Conservation (phyloP, 2,113 vertebrate species). For the Chloebia gouldiae region DNA sequence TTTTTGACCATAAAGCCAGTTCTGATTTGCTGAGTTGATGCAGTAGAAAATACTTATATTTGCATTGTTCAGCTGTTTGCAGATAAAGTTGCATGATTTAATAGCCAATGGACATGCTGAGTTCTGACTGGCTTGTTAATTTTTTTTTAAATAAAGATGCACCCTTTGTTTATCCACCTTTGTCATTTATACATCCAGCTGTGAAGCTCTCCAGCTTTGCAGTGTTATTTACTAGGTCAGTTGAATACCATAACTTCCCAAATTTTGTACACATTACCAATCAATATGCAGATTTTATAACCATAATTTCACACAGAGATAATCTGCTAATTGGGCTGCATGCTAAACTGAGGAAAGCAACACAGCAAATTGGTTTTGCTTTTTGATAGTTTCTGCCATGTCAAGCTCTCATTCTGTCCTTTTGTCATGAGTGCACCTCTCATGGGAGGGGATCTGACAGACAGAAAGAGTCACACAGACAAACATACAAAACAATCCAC, state of each 20-base stretch:
- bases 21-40: neutral
- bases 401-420: neutral
- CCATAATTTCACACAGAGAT: neutral
- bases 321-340: neutral
- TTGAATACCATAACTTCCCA: neutral
- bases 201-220: neutral
- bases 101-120: neutral
- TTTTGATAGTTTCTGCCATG: neutral
- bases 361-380: neutral
- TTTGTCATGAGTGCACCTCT: neutral
- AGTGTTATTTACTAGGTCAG: slow-evolving; percentile 21
- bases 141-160: slow-evolving; percentile 29
- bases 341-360: neutral
- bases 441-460: neutral
- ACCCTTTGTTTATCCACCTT: neutral
- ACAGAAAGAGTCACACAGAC: neutral
- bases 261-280: neutral
- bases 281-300: slow-evolving; percentile 10
- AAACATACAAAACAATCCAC: neutral
- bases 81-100: neutral
- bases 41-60: neutral
- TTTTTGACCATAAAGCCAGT: neutral
- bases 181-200: slow-evolving; percentile 28
- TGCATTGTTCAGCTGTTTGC: neutral
- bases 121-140: neutral